Percentiles rank a stretch among this genome's conserved stretches.
Conservation (phyloP, 2,113 vertebrate genomes). For the Misgurnus anguillicaudatus region DNA sequence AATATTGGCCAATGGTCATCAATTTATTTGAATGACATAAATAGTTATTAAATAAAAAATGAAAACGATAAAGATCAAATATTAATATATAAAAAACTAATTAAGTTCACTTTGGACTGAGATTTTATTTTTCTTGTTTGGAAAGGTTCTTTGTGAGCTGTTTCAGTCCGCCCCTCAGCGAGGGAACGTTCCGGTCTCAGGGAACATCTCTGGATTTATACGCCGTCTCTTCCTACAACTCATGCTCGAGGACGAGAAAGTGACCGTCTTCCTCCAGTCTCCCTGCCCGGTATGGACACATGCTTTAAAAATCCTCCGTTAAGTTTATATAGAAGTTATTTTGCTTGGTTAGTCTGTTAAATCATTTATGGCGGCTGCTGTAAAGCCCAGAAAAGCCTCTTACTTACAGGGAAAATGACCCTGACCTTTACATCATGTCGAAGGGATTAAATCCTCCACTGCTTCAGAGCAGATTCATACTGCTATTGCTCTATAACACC, state of each 20-base stretch:
- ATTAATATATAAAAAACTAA: no score
- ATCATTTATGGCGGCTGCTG: constrained; percentile 30
- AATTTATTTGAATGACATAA: no score
- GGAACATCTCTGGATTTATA: constrained; percentile 98
- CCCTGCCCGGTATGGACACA: constrained; percentile 87
- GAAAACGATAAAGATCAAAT: no score
- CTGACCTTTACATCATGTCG: constrained; percentile 33
- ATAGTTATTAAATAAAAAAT: no score
- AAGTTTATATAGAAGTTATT: not conserved
- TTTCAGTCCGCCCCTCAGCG: constrained; percentile 96
- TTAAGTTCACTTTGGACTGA: not conserved
- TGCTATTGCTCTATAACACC: not conserved
- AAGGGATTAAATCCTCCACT: constrained; percentile 29
- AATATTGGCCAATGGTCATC: no score
- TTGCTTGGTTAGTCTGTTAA: constrained; percentile 28
- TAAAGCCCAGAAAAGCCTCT: constrained; percentile 31
- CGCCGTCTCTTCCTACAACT: constrained; percentile 95
- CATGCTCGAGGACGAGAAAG: constrained; percentile 99
- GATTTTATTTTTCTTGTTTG: not conserved
- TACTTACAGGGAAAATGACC: constrained; percentile 20
- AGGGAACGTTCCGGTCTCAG: constrained; percentile 89
- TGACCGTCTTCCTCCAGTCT: constrained; percentile 97
- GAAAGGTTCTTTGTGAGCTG: constrained; percentile 94
- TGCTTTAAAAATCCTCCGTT: not conserved
- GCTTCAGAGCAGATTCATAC: not conserved